Evolutionary conservation across 1,140 invertebrate genomes (phyloP).

Genomic region (Propsilocerus akamusi): DNA sequence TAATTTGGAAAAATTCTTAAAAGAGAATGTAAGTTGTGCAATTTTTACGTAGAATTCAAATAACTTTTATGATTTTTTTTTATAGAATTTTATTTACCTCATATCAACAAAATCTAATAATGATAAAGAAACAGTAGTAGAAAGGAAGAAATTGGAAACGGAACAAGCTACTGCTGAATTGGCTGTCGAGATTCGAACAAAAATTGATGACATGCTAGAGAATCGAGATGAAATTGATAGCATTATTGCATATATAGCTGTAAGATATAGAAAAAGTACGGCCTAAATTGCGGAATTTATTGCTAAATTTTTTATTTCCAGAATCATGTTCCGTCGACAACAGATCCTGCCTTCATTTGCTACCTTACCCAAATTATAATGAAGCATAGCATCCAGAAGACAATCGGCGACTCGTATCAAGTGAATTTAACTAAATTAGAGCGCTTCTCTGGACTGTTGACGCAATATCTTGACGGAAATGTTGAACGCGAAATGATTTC

Average conservation of each 20-base stretch:
- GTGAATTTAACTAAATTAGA: background rate
- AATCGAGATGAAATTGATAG: too few species aligned
- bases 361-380: background rate
- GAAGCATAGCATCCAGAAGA: background rate
- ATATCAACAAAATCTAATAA: background rate
- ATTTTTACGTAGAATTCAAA: background rate
- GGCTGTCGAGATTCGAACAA: too few species aligned
- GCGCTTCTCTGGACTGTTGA: background rate
- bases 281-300: too few species aligned
- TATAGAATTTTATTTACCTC: background rate
- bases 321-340: too few species aligned
- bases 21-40: background rate
- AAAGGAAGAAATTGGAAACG: background rate
- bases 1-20: background rate
- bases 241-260: too few species aligned
- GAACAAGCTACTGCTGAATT: too few species aligned
- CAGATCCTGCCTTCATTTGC: background rate
- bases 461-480: background rate
- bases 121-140: background rate
- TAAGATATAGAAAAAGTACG: too few species aligned
- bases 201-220: too few species aligned
- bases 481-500: background rate
- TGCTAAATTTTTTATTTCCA: too few species aligned
- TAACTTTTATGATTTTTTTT: background rate
- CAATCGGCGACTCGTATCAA: background rate